phyloP scores from a whole-genome alignment of 2,113 vertebrate genomes.

The Rhineura floridana region DNA sequence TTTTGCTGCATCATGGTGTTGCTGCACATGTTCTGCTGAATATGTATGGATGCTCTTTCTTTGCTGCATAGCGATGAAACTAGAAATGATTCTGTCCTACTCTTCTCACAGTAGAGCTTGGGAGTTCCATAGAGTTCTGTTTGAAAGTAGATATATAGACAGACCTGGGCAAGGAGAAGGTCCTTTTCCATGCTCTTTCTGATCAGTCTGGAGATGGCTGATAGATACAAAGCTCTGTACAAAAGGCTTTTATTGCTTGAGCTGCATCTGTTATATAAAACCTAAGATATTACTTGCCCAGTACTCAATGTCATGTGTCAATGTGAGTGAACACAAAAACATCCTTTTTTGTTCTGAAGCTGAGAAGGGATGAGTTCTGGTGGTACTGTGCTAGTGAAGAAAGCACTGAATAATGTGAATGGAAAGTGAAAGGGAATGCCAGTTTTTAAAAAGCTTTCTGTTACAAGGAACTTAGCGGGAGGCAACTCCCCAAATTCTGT shows the following conservation, averaged over 20 bases:
- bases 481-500: not conserved
- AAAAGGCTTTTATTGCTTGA: not conserved
- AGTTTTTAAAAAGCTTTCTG: constrained; percentile 14
- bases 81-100: not conserved
- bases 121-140: not conserved
- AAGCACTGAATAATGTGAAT: not conserved
- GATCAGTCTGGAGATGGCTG: not conserved
- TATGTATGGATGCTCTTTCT: not conserved
- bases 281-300: not conserved
- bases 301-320: not conserved
- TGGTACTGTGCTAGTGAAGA: not conserved
- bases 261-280: not conserved
- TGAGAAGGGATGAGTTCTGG: not conserved
- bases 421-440: not conserved
- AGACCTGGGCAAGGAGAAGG: not conserved
- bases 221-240: not conserved
- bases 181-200: not conserved
- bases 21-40: not conserved
- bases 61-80: too few species aligned
- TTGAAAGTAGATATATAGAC: not conserved
- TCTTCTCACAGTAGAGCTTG: not conserved
- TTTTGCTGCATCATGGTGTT: not conserved
- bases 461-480: not conserved
- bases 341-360: not conserved
- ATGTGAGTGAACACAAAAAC: not conserved